Evolutionary conservation across 2,888 invertebrate species (phyloP).

Genomic region (Lingula anatina): DNA sequence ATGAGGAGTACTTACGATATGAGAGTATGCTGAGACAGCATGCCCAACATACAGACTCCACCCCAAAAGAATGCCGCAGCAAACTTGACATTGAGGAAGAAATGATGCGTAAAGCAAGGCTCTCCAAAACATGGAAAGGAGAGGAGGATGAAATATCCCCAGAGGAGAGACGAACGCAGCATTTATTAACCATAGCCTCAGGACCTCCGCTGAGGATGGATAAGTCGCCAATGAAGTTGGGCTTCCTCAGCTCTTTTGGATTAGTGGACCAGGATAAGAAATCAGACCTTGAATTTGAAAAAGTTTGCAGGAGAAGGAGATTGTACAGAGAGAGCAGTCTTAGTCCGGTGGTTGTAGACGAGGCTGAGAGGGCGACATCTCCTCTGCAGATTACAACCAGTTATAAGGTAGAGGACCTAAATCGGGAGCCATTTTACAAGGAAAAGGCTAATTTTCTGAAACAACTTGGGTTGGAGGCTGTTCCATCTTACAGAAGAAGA

Average conservation of each 20-base stretch:
- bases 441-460: slow-evolving; percentile 33
- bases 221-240: slow-evolving; percentile 31
- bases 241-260: slow-evolving; percentile 32
- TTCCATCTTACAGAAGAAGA: slow-evolving; percentile 23
- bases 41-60: slow-evolving; percentile 3
- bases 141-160: slow-evolving; percentile 23
- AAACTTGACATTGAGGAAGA: slow-evolving; percentile 45
- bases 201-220: slow-evolving; percentile 41
- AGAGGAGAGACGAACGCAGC: slow-evolving; percentile 13
- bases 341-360: slow-evolving; percentile 30
- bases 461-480: slow-evolving; percentile 22
- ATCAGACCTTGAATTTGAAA: slow-evolving; percentile 36
- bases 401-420: slow-evolving; percentile 21
- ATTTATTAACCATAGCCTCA: slow-evolving; percentile 29
- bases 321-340: slow-evolving; percentile 31
- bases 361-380: slow-evolving; percentile 8
- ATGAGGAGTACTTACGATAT: slow-evolving; percentile 3
- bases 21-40: not conserved
- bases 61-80: slow-evolving; percentile 16
- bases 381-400: slow-evolving; percentile 11
- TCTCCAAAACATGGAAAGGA: slow-evolving; percentile 20
- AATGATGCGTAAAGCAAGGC: slow-evolving; percentile 27
- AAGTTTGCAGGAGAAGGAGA: slow-evolving; percentile 26
- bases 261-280: slow-evolving; percentile 32
- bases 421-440: slow-evolving; percentile 28